These are phyloP conservation scores for Geococcyx californianus DNA, from an alignment of 2,113 vertebrate genomes.

Conservation along the genomic window DNA sequence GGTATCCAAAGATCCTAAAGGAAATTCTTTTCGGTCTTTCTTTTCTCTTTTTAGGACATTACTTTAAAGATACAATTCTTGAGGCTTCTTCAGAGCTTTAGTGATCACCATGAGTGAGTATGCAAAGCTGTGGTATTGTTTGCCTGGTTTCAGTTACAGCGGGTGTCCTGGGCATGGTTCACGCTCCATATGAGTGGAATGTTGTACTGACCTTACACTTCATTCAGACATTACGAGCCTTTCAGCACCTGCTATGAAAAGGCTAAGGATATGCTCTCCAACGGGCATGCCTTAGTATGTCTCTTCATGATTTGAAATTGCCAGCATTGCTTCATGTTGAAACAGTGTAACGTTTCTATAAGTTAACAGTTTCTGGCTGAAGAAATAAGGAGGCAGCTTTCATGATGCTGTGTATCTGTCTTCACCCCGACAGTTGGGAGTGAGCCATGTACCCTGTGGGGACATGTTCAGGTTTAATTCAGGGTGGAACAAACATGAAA, in stretches of 20 bases:
- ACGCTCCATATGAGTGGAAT: not conserved
- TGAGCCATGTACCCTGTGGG: not conserved
- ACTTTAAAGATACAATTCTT: constrained; percentile 98
- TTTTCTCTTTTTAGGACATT: constrained; percentile 85
- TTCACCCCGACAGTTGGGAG: not conserved
- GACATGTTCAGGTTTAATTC: not conserved
- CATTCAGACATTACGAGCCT: not conserved
- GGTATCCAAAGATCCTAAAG: not conserved
- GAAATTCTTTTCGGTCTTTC: not conserved
- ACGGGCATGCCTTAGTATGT: not conserved
- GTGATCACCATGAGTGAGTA: constrained; percentile 98
- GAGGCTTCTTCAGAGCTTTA: constrained; percentile 97
- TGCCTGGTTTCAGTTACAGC: not conserved
- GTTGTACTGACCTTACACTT: not conserved
- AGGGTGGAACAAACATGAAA: not conserved
- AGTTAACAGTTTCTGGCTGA: not conserved
- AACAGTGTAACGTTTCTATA: not conserved
- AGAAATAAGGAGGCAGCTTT: not conserved
- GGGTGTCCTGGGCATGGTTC: rapidly evolving
- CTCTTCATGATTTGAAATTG: not conserved
- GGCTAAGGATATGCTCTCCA: not conserved
- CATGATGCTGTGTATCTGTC: not conserved
- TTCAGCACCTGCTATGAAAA: not conserved
- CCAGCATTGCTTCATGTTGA: not conserved
- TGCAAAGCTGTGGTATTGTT: not conserved